Percentiles rank a stretch among this genome's conserved stretches.
These are phyloP conservation scores for Monomorium pharaonis DNA, from an alignment of 1,140 invertebrate genomes.

Conservation along the genomic window DNA sequence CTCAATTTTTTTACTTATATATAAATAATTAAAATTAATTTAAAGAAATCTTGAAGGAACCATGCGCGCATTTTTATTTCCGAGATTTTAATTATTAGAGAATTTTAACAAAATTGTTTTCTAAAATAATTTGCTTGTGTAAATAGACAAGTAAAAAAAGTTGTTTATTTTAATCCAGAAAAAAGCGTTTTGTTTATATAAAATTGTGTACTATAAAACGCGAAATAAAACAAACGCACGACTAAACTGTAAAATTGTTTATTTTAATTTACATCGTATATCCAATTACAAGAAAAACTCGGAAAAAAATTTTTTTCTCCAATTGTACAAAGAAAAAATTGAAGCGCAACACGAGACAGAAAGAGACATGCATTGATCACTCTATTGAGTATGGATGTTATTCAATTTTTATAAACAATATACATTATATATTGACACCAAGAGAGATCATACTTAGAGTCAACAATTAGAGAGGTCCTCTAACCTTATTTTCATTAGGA, in stretches of 20 bases:
- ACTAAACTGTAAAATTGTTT: neutral
- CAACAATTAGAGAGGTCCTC: neutral
- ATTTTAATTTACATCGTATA: neutral
- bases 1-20: neutral
- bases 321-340: constrained; percentile 7
- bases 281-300: neutral
- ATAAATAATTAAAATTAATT: neutral
- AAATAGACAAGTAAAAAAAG: neutral
- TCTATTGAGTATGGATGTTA: neutral
- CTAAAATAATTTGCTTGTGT: neutral
- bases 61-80: neutral
- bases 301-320: neutral
- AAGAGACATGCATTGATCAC: neutral
- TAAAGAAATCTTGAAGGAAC: neutral
- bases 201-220: neutral
- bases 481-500: constrained; percentile 21
- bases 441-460: neutral
- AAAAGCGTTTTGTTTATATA: neutral
- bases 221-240: neutral
- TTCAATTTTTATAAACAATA: neutral
- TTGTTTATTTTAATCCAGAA: neutral
- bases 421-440: neutral
- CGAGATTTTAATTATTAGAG: neutral
- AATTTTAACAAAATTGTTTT: neutral
- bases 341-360: neutral